Base-by-base conservation (phyloP, 2,113 vertebrate species). In the Mastomys coucha region DNA sequence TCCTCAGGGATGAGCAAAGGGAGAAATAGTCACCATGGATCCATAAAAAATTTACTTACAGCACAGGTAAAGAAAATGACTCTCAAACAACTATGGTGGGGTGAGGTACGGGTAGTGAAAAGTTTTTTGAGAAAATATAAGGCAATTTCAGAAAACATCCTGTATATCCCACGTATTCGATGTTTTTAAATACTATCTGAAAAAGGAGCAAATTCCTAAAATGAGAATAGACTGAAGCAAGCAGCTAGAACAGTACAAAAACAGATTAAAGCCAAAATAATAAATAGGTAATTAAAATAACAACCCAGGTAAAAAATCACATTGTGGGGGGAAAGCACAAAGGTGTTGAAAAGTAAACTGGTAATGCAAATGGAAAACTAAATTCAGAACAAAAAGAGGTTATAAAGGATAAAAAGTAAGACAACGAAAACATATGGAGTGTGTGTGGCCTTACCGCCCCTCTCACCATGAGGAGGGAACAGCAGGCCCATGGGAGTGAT, bases 91-190 rank as follows among this genome's bases (percentile, higher is more conserved):
- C 53, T 63, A 42, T 19, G 13, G 13, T 45, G 36, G 13, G 1
- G 10, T 8, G 12, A 33, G 53, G 7, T 58, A 36, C 3, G 16
- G n/a, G 26, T 49, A 51, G 82, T 72, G 69, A 94, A 94, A 89
- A 63, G 58, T 26, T 13, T 58, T 86, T 76, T 36, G 36, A 94
- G 56, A 28, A 95, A 70, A 80, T 49, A 13, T 78, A 72, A 95
- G 45, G 39, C 22, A 75, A 60, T 84, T 94, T 96, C 95, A 84
- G 53, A 91, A 91, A 94, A 45, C 67, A 84, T 28, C 17, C 56
- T 5, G 1, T 19, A 39, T 31, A 84, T n/a, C 73, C 80, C 53
- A 22, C 12, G 17, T 42, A 63, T 31, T 82, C 69, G 45, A 67
- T 60, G 10, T 82, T 96, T 81, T 75, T 49, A 93, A 89, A 33